Evolutionary conservation across 2,113 vertebrate species (phyloP).

Genomic region (Melospiza georgiana): DNA sequence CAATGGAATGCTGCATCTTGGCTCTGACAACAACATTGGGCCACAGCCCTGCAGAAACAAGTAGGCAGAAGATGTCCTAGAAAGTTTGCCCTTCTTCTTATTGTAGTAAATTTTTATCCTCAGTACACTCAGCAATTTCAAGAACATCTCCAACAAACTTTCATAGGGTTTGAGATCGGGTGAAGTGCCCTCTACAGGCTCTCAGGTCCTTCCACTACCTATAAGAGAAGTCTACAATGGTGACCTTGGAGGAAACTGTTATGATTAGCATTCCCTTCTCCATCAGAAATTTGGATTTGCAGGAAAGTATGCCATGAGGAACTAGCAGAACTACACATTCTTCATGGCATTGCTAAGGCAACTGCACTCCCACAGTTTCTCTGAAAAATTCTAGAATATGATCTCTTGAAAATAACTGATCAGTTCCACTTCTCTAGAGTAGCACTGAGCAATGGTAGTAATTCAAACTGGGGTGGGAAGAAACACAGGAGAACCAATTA

Average conservation of each 20-base stretch:
- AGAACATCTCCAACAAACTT: background rate
- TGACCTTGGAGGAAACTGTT: background rate
- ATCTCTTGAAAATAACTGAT: background rate
- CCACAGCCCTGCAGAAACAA: background rate
- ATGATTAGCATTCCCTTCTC: background rate
- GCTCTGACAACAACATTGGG: background rate
- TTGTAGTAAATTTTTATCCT: background rate
- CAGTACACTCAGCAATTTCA: background rate
- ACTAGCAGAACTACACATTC: background rate
- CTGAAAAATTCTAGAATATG: background rate
- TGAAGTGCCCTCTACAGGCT: conserved; percentile 13
- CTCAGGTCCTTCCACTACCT: background rate
- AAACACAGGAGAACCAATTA: background rate
- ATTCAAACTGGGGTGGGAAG: background rate
- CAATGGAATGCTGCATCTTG: background rate
- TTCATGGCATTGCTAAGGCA: background rate
- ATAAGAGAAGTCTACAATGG: background rate
- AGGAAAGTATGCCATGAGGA: background rate
- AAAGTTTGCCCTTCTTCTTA: background rate
- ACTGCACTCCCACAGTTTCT: background rate
- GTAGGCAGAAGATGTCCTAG: background rate
- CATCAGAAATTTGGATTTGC: background rate
- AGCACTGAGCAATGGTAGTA: background rate
- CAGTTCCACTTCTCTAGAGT: background rate
- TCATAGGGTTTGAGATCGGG: background rate